Base-by-base conservation (phyloP, 2,888 invertebrate species). In the Gisinianus flammeolus region DNA sequence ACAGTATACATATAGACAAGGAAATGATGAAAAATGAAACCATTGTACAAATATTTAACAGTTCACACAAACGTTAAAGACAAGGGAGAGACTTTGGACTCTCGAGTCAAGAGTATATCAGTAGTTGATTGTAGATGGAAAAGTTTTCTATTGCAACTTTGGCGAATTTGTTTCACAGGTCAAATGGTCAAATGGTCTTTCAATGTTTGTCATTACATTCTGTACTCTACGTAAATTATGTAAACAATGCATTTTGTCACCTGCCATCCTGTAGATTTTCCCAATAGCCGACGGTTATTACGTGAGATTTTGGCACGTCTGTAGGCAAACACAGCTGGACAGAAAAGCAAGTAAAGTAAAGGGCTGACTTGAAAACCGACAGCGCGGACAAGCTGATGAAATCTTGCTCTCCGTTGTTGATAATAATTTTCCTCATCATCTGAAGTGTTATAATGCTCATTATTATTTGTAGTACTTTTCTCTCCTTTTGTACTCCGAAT, bases 291-390 rank as follows among this genome's bases (percentile, higher is more conserved):
- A 30, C 58, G 12, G 28, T 67, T 19, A 26, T 67, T 79, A 74
- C 19, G 12, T 44, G 44, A 44, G 44, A 44, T 2, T 44, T 81
- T 72, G n/a, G 85, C 84, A 10, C 84, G 78, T 70, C 82, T 74
- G 80, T 85, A 85, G 58, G 85, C 85, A 24, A 85, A 80, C 24
- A 85, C 79, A 26, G 82, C 83, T 22, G 31, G 68, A 22, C 68
- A 30, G 22, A 68, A 44, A 8, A 68, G 1, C 26, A 68, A 33
- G 44, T 44, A 68, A 2, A 68, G 24, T 8, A 68, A 44, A 4
- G 68, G 68, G 6, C 35, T 4, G 6, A 33, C 5, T 4, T 62
- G 62, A 26, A 62, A 62, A 28, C 24, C 24, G 28, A 62, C 10
- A 12, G 6, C 28, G 6, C 28, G 26, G 10, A 62, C 19, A 19